Evolutionary conservation across 2,888 invertebrate species (phyloP).

Genomic region (Aleiodes leptofemur): DNA sequence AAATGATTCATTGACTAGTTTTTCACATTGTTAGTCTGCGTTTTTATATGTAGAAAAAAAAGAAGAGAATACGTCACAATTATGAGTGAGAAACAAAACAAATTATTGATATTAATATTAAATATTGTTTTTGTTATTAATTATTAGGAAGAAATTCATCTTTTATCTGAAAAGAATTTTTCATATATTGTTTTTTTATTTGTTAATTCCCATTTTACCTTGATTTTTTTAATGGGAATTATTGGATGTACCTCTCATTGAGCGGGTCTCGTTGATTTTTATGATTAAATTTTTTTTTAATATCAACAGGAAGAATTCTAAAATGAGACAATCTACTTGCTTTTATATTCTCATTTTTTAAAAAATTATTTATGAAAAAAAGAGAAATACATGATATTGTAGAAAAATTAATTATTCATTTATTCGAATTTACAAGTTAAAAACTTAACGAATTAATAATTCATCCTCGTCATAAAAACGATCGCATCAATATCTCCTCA

Average conservation of each 20-base stretch:
- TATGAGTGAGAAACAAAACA: constrained; percentile 18
- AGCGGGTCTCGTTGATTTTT: not conserved
- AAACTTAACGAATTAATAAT: constrained; percentile 65
- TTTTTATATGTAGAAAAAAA: constrained; percentile 6
- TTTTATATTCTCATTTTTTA: too few species aligned
- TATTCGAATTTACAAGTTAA: constrained; percentile 69
- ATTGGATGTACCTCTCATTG: not conserved
- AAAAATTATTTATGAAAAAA: not conserved
- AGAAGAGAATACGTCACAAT: constrained; percentile 1
- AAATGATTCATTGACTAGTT: not conserved
- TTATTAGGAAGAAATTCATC: constrained; percentile 4
- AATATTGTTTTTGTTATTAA: constrained; percentile 26
- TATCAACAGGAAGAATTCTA: too few species aligned
- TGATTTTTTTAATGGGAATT: not conserved
- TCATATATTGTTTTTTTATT: not conserved
- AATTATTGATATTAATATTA: constrained; percentile 19
- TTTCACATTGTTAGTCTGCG: not conserved
- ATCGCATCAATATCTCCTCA: constrained; percentile 49
- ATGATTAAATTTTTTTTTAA: too few species aligned
- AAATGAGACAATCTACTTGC: too few species aligned
- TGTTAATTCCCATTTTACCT: not conserved
- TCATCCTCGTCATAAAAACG: constrained; percentile 43
- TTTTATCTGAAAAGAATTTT: constrained; percentile 7
- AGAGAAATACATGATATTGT: constrained; percentile 44
- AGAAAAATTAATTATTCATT: constrained; percentile 71